Evolutionary conservation across 1,140 invertebrate species (phyloP), one percentile per base, ranked within the genome.

Genomic region (Drosophila sturtevanti): DNA sequence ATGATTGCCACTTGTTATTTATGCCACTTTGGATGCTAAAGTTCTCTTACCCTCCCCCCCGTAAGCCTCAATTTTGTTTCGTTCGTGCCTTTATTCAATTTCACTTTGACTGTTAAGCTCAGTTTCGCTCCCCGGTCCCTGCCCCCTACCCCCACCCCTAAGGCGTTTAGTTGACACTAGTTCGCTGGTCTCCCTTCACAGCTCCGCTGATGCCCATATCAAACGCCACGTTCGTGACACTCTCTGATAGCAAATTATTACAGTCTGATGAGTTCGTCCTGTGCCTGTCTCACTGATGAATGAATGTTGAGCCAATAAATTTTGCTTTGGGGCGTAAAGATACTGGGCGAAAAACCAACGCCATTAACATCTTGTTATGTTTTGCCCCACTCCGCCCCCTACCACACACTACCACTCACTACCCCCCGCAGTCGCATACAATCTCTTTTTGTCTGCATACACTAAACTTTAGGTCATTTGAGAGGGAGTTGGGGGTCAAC

Each of bases 211-310:
- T 51, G 7, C 10, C 37, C 59, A 27, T 31, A 31, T 11, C 18
- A 16, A 67, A 44, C 35, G 58, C 58, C 51, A 66, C 68, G 74
- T 72, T 81, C 74, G 78, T 87, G 81, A 86, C 74, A 80, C 80
- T 84, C 69, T 80, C 69, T 80, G 77, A 89, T 89, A 89, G 85
- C 79, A 77, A 89, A 89, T 89, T 89, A 89, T 89, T 89, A 89
- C 84, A 89, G 84, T 89, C 84, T 89, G 84, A 87, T 87, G 84
- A 89, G 79, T 80, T 80, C 64, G 72, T 77, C 72, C 77, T 79
- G 76, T 34, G 14, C 24, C 54, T 56, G 52, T 56, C 24, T 16
- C 31, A 16, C 84, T 84, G 84, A 89, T 89, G 84, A 80, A 89
- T 89, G 84, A 80, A 89, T 89, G 73, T 79, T 65, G 56, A 51